phyloP scores from a whole-genome alignment of 2,113 vertebrate genomes.

The Pionites leucogaster region DNA sequence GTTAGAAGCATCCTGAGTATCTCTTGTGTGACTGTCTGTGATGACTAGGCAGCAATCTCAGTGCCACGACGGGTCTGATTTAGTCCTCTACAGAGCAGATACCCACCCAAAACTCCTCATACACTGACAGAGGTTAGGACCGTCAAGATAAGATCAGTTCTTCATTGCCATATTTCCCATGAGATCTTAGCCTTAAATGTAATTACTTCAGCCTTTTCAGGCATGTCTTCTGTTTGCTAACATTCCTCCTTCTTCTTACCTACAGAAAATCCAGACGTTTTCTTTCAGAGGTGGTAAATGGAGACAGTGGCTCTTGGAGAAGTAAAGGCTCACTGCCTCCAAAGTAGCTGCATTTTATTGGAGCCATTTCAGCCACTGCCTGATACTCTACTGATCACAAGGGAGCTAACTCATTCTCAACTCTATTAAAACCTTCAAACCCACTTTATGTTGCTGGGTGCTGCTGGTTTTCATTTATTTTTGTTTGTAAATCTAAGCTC shows the following conservation, averaged over 20 bases:
- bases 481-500: neutral
- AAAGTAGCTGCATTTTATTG: neutral
- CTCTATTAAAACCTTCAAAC: conserved; percentile 1
- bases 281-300: neutral
- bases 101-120: neutral
- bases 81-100: neutral
- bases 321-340: neutral
- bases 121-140: neutral
- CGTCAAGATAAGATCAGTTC: neutral
- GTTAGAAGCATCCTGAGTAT: neutral
- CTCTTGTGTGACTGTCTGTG: neutral
- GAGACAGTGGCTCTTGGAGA: neutral
- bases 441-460: neutral
- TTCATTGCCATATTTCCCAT: neutral
- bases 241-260: neutral
- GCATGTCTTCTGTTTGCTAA: neutral
- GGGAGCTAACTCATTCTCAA: neutral
- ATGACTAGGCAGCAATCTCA: neutral
- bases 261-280: neutral
- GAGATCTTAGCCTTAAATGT: neutral
- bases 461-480: neutral
- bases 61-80: neutral
- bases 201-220: neutral
- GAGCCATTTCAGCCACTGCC: neutral
- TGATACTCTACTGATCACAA: neutral